Percentiles rank a stretch among this genome's conserved stretches.
phyloP scores from a whole-genome alignment of 30 jellyfish, hydroid and myxozoan species.

The Aurelia sp. region DNA sequence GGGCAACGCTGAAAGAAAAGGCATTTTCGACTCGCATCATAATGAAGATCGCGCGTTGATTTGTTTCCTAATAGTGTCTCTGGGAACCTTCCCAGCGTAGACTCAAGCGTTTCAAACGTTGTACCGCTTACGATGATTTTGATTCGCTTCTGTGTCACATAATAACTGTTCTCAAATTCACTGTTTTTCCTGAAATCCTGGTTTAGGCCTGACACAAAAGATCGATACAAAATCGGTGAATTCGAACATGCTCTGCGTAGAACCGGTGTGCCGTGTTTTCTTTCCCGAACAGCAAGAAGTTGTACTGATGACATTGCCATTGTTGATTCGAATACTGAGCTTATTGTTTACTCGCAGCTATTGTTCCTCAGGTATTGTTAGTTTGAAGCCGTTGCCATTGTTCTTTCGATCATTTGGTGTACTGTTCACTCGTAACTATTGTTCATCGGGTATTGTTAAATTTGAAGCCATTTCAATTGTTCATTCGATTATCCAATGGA shows the following conservation, averaged over 20 bases:
- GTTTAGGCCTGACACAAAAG: not conserved
- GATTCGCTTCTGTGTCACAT: conserved; percentile 31
- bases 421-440: too few species aligned
- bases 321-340: not conserved
- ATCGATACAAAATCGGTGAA: conserved; percentile 25
- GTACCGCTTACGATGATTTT: conserved; percentile 82
- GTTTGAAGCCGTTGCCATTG: too few species aligned
- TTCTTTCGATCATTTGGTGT: too few species aligned
- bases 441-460: too few species aligned
- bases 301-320: conserved; percentile 52
- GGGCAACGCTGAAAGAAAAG: conserved; percentile 76
- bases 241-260: conserved; percentile 32
- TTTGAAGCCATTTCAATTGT: too few species aligned
- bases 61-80: conserved; percentile 88
- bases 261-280: conserved; percentile 21
- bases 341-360: too few species aligned
- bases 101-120: conserved; percentile 79
- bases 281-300: conserved; percentile 37
- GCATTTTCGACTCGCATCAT: conserved; percentile 15
- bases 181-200: not conserved
- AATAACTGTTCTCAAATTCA: not conserved
- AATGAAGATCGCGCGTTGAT: conserved; percentile 44
- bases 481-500: too few species aligned
- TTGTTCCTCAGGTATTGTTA: too few species aligned
- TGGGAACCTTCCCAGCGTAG: conserved; percentile 86